A percentile compares a stretch with the other conserved stretches of the same genome.
phyloP scores from a whole-genome alignment of 2,888 invertebrate genomes.

The Alentia gelatinosa region DNA sequence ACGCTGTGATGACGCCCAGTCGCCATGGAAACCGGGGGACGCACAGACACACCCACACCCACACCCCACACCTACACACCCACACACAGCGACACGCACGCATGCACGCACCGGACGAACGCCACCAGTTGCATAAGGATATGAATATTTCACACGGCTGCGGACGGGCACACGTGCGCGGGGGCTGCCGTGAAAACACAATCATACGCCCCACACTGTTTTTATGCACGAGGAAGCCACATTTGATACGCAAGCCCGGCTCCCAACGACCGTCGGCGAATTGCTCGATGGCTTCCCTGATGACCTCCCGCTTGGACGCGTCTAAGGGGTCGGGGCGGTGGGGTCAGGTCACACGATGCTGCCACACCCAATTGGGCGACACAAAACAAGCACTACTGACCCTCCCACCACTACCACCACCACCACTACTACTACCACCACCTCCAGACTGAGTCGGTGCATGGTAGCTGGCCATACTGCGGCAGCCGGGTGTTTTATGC shows the following conservation, averaged over 20 bases:
- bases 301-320: not conserved
- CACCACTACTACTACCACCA: not conserved
- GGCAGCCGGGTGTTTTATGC: not conserved
- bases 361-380: conserved; percentile 45
- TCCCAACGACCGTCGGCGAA: not conserved
- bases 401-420: not conserved
- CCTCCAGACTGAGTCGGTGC: not conserved
- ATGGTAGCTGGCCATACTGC: not conserved
- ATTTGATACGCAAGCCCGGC: conserved; percentile 5
- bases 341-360: not conserved
- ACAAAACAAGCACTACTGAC: not conserved
- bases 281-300: conserved; percentile 23
- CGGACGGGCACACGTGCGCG: not conserved
- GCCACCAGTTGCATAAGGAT: conserved; percentile 13
- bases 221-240: conserved; percentile 34
- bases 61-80: not conserved
- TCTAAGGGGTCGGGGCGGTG: not conserved
- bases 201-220: conserved; percentile 30
- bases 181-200: conserved; percentile 17
- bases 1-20: too few relatives aligned
- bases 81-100: not conserved
- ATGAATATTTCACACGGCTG: not conserved
- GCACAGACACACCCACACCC: not conserved
- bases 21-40: not conserved
- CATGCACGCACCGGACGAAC: not conserved